Evolutionary conservation across 2,113 vertebrate genomes (phyloP).

Genomic region (Phalacrocorax pelagicus): DNA sequence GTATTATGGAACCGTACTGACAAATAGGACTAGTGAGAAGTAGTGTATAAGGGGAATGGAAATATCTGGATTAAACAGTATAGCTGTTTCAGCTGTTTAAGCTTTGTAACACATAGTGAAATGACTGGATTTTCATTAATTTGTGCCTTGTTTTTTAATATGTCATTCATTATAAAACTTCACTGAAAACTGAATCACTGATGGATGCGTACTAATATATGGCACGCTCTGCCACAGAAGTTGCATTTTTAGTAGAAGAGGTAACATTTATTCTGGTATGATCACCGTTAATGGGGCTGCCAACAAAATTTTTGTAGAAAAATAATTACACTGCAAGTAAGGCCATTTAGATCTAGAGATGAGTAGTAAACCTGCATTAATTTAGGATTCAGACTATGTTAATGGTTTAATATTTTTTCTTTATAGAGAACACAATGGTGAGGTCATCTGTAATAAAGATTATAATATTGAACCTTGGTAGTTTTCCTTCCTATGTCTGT

Average conservation of each 20-base stretch:
- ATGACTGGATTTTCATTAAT: constrained; percentile 11
- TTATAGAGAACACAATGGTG: constrained; percentile 86
- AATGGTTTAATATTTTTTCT: constrained; percentile 85
- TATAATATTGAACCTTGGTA: constrained; percentile 77
- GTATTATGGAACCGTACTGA: neutral
- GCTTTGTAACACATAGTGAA: neutral
- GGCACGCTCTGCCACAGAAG: constrained; percentile 55
- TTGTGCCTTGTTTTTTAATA: constrained; percentile 64
- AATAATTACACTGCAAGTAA: constrained; percentile 74
- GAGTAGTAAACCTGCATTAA: constrained; percentile 78
- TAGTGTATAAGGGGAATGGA: neutral
- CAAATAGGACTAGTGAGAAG: neutral
- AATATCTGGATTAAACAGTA: neutral
- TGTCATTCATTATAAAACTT: constrained; percentile 66
- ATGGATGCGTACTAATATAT: constrained; percentile 53
- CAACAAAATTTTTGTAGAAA: constrained; percentile 76
- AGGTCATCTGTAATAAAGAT: constrained; percentile 86
- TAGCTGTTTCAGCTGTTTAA: constrained; percentile 6
- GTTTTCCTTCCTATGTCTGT: constrained; percentile 74
- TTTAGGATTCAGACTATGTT: constrained; percentile 78
- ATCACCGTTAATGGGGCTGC: constrained; percentile 76
- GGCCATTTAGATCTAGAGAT: constrained; percentile 76
- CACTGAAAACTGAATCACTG: constrained; percentile 18
- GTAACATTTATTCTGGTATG: constrained; percentile 75
- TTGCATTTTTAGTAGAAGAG: constrained; percentile 60